Evolutionary conservation across 2,113 vertebrate genomes (phyloP).

Genomic region (Etia nguti): DNA sequence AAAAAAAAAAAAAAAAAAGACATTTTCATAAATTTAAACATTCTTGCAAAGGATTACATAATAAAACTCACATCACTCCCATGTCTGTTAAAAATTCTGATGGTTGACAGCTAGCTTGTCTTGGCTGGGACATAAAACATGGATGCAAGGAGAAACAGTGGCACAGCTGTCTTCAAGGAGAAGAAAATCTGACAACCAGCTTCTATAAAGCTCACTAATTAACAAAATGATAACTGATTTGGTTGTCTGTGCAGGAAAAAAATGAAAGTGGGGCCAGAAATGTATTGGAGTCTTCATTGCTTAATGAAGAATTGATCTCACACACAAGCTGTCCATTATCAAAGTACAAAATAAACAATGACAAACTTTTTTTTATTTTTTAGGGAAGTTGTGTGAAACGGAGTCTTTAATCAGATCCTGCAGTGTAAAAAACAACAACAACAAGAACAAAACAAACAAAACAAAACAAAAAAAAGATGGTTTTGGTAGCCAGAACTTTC

Average conservation of each 20-base stretch:
- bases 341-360: not conserved
- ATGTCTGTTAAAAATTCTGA: not conserved
- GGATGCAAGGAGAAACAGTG: not conserved
- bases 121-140: not conserved
- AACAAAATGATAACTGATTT: not conserved
- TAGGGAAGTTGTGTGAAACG: not conserved
- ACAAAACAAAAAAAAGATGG: not conserved
- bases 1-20: no score
- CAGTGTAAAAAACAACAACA: fast-evolving
- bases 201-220: not conserved
- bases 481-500: not conserved
- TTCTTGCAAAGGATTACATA: not conserved
- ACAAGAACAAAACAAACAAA: not conserved
- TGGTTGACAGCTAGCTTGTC: not conserved
- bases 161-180: not conserved
- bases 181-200: not conserved
- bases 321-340: not conserved
- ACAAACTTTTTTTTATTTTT: not conserved
- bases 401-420: not conserved
- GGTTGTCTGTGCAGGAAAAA: not conserved
- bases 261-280: not conserved
- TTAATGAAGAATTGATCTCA: not conserved
- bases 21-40: not conserved
- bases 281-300: not conserved
- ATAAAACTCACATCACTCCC: not conserved